Evolutionary conservation across 37 sponge, comb jelly and placozoan genomes (phyloP).

Genomic region (Theonella swinhoei): DNA sequence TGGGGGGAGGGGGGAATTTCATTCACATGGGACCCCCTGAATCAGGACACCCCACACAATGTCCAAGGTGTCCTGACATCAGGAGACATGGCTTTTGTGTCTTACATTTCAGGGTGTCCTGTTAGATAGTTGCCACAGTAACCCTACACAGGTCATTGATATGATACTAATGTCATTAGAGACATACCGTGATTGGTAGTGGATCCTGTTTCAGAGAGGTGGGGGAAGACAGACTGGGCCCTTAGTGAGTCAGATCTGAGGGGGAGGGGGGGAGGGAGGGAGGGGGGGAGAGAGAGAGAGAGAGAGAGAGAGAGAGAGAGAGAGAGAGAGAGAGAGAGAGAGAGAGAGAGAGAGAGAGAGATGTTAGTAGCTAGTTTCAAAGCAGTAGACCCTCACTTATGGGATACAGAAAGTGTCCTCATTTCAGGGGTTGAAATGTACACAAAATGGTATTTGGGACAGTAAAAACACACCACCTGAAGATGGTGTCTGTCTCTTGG

Average conservation of each 20-base stretch:
- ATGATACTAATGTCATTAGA: neutral
- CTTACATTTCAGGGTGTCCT: too few relatives aligned
- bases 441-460: too few relatives aligned
- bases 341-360: neutral
- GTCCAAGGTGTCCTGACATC: too few relatives aligned
- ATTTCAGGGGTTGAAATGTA: too few relatives aligned
- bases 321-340: neutral
- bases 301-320: neutral
- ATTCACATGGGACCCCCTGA: too few relatives aligned
- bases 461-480: slow-evolving; percentile 3
- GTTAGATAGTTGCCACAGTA: too few relatives aligned
- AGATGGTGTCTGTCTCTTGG: neutral
- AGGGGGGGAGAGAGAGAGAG: neutral
- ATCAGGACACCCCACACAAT: too few relatives aligned
- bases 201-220: neutral
- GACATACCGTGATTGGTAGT: neutral
- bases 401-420: neutral
- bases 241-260: neutral
- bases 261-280: neutral
- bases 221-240: slow-evolving; percentile 3
- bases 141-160: slow-evolving; percentile 1
- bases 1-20: neutral
- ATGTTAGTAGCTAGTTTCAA: neutral
- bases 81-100: too few relatives aligned
- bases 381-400: neutral